phyloP scores from a whole-genome alignment of 2,113 vertebrate genomes.

The Poecilia latipinna region DNA sequence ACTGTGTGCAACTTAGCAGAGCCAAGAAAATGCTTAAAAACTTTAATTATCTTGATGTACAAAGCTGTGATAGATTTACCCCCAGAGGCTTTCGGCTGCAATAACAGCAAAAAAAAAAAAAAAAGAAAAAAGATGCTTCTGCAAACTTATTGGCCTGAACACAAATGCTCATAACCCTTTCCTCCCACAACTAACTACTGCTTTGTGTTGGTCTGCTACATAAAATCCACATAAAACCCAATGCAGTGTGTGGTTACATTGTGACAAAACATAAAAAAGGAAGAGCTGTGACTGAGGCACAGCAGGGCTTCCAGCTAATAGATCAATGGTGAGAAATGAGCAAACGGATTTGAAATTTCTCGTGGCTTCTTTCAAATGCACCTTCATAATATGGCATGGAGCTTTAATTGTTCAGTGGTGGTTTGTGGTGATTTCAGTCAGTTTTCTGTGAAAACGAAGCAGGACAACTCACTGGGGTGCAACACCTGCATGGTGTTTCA shows the following conservation, averaged over 20 bases:
- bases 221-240: background rate
- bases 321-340: background rate
- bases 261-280: background rate
- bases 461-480: background rate
- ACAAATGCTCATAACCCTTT: background rate
- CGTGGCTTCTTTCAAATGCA: background rate
- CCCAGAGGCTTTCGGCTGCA: no score
- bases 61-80: no score
- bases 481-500: background rate
- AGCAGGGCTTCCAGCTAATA: background rate
- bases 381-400: background rate
- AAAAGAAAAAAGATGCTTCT: no score
- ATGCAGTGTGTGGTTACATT: background rate
- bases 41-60: no score
- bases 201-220: background rate
- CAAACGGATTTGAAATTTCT: background rate
- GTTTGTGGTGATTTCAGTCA: background rate
- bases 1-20: no score
- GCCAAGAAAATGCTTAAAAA: no score
- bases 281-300: background rate
- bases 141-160: no score
- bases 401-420: background rate
- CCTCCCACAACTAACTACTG: background rate
- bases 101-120: no score
- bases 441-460: constrained; percentile 17